A percentile compares a stretch with the other conserved stretches of the same genome.
These are phyloP conservation scores for Trichomalopsis sarcophagae DNA, from an alignment of 1,140 invertebrate species.

Conservation along the genomic window DNA sequence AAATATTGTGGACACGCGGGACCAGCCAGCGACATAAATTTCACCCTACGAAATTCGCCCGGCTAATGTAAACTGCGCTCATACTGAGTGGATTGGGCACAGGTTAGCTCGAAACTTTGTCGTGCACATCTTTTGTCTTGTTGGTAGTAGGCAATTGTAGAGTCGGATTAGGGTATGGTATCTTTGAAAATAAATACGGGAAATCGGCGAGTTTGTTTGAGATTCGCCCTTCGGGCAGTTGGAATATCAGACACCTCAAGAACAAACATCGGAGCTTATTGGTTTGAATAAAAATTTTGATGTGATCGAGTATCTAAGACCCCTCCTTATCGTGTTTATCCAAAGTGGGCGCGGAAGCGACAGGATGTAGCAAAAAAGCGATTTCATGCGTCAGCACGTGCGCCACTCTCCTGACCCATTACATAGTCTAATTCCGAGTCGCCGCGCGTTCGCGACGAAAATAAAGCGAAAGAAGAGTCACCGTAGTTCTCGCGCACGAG, in stretches of 20 bases:
- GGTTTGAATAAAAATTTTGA: no score
- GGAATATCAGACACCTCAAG: no score
- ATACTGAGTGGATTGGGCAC: not conserved
- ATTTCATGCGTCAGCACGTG: conserved; percentile 23
- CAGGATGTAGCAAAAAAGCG: not conserved
- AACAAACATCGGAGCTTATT: no score
- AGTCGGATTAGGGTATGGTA: not conserved
- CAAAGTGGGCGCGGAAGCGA: not conserved
- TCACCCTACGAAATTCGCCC: conserved; percentile 65
- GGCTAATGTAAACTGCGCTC: conserved; percentile 67
- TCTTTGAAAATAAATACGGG: conserved; percentile 20
- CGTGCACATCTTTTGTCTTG: conserved; percentile 10
- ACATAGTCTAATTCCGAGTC: conserved; percentile 4
- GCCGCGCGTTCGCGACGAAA: not conserved
- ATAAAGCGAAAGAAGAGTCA: not conserved
- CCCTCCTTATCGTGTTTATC: not conserved
- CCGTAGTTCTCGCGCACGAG: not conserved
- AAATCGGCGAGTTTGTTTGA: not conserved
- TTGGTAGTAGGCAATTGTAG: not conserved
- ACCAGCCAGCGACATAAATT: conserved; percentile 67
- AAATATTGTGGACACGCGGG: conserved; percentile 63
- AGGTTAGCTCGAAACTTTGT: conserved; percentile 50
- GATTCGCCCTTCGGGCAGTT: no score
- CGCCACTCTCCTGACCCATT: conserved; percentile 7
- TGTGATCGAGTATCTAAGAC: not conserved